These are phyloP conservation scores for Propithecus perrieri DNA, from an alignment of 2,797 vertebrate genomes.

Conservation along the genomic window DNA sequence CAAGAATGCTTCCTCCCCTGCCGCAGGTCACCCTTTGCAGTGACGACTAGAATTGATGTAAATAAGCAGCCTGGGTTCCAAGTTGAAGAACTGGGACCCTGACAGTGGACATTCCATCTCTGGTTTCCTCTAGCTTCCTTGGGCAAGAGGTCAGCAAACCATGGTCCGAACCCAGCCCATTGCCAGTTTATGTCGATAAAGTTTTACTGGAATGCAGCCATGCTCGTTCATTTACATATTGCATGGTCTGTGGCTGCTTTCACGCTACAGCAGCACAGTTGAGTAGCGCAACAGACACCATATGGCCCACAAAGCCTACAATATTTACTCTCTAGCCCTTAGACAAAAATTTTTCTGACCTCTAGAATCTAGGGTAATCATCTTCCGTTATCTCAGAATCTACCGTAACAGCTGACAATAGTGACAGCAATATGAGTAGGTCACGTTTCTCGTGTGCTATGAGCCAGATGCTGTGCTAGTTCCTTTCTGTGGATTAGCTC, in stretches of 20 bases:
- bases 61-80: neutral
- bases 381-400: neutral
- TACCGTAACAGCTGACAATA: neutral
- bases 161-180: neutral
- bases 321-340: neutral
- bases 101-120: neutral
- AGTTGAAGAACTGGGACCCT: neutral
- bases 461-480: neutral
- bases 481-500: neutral
- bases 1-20: neutral
- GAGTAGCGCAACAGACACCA: neutral
- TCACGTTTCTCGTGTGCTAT: fast-evolving
- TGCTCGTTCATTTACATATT: fast-evolving
- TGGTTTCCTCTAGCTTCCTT: neutral
- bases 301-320: neutral
- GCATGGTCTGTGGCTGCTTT: neutral
- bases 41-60: neutral
- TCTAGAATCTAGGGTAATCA: neutral
- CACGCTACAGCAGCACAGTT: neutral
- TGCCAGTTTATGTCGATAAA: neutral
- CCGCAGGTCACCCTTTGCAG: neutral
- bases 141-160: neutral
- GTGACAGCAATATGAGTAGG: neutral
- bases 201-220: neutral
- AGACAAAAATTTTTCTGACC: neutral